phyloP scores from a whole-genome alignment of 2,888 invertebrate genomes.

The Hydraecia micacea region DNA sequence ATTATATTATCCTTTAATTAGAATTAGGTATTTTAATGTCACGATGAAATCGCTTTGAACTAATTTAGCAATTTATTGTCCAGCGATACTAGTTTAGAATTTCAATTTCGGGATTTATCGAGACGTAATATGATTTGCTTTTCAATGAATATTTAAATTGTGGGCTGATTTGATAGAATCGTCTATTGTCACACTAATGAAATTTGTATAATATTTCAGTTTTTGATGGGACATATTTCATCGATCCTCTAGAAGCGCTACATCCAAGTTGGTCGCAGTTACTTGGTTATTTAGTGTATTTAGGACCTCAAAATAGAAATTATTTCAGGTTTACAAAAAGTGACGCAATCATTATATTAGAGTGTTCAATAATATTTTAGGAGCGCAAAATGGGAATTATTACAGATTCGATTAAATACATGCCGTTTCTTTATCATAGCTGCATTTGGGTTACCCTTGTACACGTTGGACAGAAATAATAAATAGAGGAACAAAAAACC shows the following conservation, averaged over 20 bases:
- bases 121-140: constrained; percentile 35
- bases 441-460: not conserved
- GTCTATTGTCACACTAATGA: not conserved
- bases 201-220: not conserved
- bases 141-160: constrained; percentile 42
- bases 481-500: not conserved
- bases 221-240: not conserved
- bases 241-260: no score
- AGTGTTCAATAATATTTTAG: no score
- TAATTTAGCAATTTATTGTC: constrained; percentile 11
- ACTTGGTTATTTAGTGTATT: no score
- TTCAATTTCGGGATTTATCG: constrained; percentile 36
- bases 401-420: no score
- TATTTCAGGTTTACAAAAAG: no score
- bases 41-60: constrained; percentile 26
- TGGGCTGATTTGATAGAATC: not conserved
- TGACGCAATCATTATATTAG: no score
- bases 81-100: constrained; percentile 22
- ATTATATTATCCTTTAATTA: constrained; percentile 31
- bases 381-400: no score
- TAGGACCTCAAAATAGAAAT: no score
- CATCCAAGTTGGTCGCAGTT: no score
- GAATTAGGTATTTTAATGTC: not conserved
- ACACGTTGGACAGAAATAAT: no score
- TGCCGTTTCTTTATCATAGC: not conserved